Percentiles rank a stretch among this genome's conserved stretches.
Evolutionary conservation across 2,888 invertebrate genomes (phyloP).

Genomic region (Epinotia nisella): DNA sequence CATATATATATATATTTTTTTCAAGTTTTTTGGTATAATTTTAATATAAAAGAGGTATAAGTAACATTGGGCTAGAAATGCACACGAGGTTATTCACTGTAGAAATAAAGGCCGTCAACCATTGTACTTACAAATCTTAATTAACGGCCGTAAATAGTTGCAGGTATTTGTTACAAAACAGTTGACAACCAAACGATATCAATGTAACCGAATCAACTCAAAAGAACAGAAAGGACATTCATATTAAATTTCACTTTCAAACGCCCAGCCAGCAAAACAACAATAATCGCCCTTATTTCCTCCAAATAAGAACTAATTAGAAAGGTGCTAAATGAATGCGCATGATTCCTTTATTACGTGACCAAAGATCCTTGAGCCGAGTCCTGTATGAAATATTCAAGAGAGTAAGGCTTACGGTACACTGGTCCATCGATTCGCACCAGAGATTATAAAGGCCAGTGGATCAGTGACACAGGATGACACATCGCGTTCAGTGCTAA

Average conservation of each 20-base stretch:
- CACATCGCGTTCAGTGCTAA: slow-evolving; percentile 47
- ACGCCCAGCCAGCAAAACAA: slow-evolving; percentile 8
- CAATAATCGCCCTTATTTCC: slow-evolving; percentile 27
- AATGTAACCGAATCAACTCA: background rate
- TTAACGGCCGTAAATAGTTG: background rate
- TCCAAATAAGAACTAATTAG: slow-evolving; percentile 35
- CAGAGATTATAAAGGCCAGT: slow-evolving; percentile 56
- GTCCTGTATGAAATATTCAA: background rate
- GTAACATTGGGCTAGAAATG: too few species aligned
- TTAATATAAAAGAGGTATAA: too few species aligned
- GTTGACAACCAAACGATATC: background rate
- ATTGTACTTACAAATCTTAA: background rate
- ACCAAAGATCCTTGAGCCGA: slow-evolving; percentile 16
- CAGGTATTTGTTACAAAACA: background rate
- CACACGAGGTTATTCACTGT: too few species aligned
- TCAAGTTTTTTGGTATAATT: too few species aligned
- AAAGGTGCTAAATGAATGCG: slow-evolving; percentile 27
- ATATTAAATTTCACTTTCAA: slow-evolving; percentile 35
- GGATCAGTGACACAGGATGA: slow-evolving; percentile 56
- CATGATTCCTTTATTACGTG: slow-evolving; percentile 29
- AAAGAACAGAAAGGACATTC: slow-evolving; percentile 13
- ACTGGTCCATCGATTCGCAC: slow-evolving; percentile 47
- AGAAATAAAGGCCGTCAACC: too few species aligned
- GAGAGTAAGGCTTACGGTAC: background rate
- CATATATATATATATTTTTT: too few species aligned